phyloP scores from a whole-genome alignment of 2,797 vertebrate species.

The Gymnopithys bicolor region DNA sequence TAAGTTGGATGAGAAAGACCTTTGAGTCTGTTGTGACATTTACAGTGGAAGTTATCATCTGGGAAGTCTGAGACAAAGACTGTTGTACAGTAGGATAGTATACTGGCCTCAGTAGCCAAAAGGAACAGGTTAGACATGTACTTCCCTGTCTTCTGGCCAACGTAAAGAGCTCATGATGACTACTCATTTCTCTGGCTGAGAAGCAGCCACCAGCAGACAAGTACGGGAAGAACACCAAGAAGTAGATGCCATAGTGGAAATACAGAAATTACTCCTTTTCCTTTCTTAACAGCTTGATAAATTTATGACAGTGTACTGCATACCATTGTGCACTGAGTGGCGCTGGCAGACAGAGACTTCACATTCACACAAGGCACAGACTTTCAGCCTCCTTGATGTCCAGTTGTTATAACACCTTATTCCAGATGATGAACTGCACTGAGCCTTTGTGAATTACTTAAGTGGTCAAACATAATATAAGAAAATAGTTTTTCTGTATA shows the following conservation, averaged over 20 bases:
- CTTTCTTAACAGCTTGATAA: neutral
- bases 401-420: neutral
- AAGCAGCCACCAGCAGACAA: neutral
- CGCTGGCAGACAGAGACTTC: neutral
- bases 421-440: neutral
- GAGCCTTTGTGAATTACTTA: neutral
- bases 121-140: neutral
- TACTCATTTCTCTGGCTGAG: neutral
- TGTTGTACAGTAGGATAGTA: neutral
- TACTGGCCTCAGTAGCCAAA: neutral
- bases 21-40: neutral
- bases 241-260: neutral
- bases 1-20: neutral
- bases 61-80: neutral
- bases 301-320: fast-evolving
- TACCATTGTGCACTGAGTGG: neutral
- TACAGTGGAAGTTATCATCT: neutral
- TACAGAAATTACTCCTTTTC: neutral
- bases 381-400: neutral
- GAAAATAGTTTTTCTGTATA: neutral
- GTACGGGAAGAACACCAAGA: neutral
- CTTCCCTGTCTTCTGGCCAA: neutral
- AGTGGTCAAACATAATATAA: neutral
- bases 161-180: fast-evolving
- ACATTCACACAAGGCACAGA: neutral